Base-by-base conservation (phyloP, 53 echinoderm and acorn worm species). In the Luidia sarsii region DNA sequence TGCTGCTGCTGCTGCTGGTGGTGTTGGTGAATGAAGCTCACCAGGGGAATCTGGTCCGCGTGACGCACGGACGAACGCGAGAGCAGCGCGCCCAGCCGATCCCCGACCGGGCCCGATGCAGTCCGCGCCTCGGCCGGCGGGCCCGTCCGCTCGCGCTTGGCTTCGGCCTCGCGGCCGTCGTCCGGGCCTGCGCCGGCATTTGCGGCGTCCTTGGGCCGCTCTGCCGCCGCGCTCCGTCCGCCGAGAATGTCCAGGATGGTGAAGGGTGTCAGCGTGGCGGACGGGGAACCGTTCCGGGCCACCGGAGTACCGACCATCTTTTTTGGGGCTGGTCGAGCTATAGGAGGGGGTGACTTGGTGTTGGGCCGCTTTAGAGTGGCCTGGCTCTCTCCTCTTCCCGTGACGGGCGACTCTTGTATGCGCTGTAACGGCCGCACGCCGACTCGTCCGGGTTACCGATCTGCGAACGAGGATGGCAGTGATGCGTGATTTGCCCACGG, bases 181-280 rank as follows among this genome's bases (percentile, higher is more conserved):
- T n/a, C n/a, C n/a, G n/a, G n/a, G n/a, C n/a, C n/a, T n/a, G n/a
- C n/a, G n/a, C n/a, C n/a, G n/a, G n/a, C 38, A 51, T 15, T 1
- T 39, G 57, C 45, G 45, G 25, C 5, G 56, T 21, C 41, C 6
- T 36, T 33, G 20, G 19, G 18, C 75, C 21, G 37, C 57, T 9
- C 19, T 45, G 52, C 19, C 23, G 36, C 8, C 30, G 28, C 29
- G 52, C 37, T 48, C 22, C 22, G 21, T 25, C 56, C 41, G 51
- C 88, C 88, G 45, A 92, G 83, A 82, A 92, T 92, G 59, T 92
- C 92, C 33, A 84, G 49, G 35, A 92, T 92, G 1, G 89, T 86
- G 79, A 92, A 92, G 29, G 92, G 92, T 11, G 92, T 92, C 1
- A 88, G 73, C 65, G 85, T 65, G n/a, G n/a, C n/a, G n/a, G n/a